A percentile compares a stretch with the other conserved stretches of the same genome.
phyloP scores from a whole-genome alignment of 2,888 invertebrate species.

The Escarpia spicata region DNA sequence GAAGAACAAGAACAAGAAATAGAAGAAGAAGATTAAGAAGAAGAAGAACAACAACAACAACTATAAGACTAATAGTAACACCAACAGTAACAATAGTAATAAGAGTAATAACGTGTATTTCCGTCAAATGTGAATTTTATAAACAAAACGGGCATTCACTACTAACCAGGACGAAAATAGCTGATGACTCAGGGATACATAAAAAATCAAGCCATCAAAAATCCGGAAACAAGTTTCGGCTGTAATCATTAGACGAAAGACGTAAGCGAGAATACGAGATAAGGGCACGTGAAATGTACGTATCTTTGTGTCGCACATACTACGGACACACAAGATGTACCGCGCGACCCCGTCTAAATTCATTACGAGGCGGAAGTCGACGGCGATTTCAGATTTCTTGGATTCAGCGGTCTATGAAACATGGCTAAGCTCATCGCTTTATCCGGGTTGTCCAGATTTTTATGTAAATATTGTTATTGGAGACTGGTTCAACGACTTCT shows the following conservation, averaged over 20 bases:
- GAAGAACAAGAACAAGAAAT: too few species aligned
- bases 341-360: not conserved
- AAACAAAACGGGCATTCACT: not conserved
- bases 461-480: not conserved
- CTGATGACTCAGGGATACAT: not conserved
- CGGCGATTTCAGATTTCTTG: not conserved
- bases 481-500: not conserved
- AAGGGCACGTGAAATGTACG: not conserved
- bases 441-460: not conserved
- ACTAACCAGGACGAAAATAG: not conserved
- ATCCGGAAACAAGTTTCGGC: not conserved
- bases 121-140: too few species aligned
- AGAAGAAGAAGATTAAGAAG: too few species aligned
- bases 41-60: too few species aligned
- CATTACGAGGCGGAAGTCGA: not conserved
- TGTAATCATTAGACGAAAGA: conserved; percentile 4
- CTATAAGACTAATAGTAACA: too few species aligned
- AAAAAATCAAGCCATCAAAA: not conserved
- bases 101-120: too few species aligned
- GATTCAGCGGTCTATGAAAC: not conserved
- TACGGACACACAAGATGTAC: not conserved
- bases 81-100: too few species aligned
- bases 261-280: not conserved
- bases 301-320: not conserved
- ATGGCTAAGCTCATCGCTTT: not conserved